Evolutionary conservation across 2,113 vertebrate genomes (phyloP), one percentile per base, ranked within the genome.

Genomic region (Regulus satrapa): DNA sequence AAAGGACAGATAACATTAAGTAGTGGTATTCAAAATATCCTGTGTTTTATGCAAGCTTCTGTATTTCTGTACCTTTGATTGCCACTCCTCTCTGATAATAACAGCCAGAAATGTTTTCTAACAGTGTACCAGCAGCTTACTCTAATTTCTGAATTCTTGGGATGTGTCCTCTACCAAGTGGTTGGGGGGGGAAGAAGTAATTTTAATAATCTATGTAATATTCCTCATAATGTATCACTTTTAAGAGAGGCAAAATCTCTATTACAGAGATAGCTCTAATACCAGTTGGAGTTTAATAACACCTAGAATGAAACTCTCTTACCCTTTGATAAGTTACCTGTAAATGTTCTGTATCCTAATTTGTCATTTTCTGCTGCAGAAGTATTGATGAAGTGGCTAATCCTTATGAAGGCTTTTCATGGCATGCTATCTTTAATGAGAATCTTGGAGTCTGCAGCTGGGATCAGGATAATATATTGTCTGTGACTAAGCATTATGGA

Each of bases 401-500:
- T 59, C 19, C 18, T 93, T 88, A 43, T 51, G 51, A 62, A 80
- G 38, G 14, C 31, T 88, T 88, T 86, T 46, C 34, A 20, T 41
- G 49, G 49, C 26, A 10, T 79, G 24, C 45, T 92, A 0, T 79
- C 78, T 75, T 64, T 56, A 87, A 38, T 75, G 46, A 63, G 58
- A 89, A 48, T 68, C 52, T 69, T 89, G 26, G 66, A 73, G 52
- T 61, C 54, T 82, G 78, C 43, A 73, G n/a, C 74, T 54, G 13
- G 26, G 55, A 66, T 89, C 66, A 40, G 54, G 56, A 19, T 66
- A 68, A 82, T 83, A 24, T 54, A 86, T 52, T 82, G 59, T 34
- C 66, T 78, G 21, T 92, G 93, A 84, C 76, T 75, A 72, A 94
- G 74, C 81, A 52, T 77, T 77, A 41, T 68, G 80, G 69, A 92